phyloP scores from a whole-genome alignment of 2,797 vertebrate genomes.

The Sebastes elongatus region DNA sequence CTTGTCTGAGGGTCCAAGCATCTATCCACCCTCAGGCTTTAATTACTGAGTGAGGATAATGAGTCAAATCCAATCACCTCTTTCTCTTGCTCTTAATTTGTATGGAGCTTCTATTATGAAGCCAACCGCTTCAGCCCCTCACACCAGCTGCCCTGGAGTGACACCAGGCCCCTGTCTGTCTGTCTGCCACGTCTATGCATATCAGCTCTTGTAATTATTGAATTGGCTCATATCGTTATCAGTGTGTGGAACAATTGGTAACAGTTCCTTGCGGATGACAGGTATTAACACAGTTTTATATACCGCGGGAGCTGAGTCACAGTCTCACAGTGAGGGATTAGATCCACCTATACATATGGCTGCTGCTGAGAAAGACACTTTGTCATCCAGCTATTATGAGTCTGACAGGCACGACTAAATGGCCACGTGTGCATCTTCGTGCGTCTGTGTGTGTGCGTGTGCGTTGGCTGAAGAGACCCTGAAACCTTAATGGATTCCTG shows the following conservation, averaged over 20 bases:
- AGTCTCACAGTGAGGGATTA: constrained; percentile 38
- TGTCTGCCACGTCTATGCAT: constrained; percentile 34
- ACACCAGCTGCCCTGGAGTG: constrained; percentile 74
- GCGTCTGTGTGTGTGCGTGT: constrained; percentile 26
- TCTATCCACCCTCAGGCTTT: constrained; percentile 80
- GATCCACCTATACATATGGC: constrained; percentile 61
- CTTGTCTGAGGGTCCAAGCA: constrained; percentile 69
- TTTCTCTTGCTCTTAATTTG: constrained; percentile 82
- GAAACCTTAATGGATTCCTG: constrained; percentile 80
- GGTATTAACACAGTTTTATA: constrained; percentile 52
- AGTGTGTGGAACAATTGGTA: constrained; percentile 43
- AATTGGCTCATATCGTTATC: constrained; percentile 42
- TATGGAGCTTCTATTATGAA: constrained; percentile 77
- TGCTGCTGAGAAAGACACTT: constrained; percentile 59
- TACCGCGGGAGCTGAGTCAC: constrained; percentile 54
- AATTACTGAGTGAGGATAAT: constrained; percentile 84
- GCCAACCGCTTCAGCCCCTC: constrained; percentile 69
- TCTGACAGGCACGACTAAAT: constrained; percentile 62
- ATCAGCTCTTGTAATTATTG: constrained; percentile 49
- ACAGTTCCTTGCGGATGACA: constrained; percentile 32
- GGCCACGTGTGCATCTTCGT: constrained; percentile 39
- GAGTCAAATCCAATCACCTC: constrained; percentile 86
- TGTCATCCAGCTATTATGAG: constrained; percentile 62
- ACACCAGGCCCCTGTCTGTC: constrained; percentile 48
- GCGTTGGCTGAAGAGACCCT: constrained; percentile 69